Percentiles rank a stretch among this genome's conserved stretches.
Conservation (phyloP, 1,140 invertebrate species). For the Dinoponera quadriceps region DNA sequence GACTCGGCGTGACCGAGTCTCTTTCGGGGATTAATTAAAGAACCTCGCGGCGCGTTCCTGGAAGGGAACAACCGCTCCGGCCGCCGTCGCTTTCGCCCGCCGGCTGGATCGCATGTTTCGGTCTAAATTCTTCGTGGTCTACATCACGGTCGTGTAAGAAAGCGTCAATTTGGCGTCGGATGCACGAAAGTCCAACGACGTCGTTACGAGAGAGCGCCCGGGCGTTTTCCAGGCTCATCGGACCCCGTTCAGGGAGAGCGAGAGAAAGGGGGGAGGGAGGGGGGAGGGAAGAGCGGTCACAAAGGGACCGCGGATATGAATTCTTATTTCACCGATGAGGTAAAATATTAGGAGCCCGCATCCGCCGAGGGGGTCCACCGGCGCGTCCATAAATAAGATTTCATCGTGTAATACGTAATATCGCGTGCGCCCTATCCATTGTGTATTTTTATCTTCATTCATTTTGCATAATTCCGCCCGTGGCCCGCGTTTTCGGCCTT, state of each 20-base stretch:
- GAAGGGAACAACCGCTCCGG: not conserved
- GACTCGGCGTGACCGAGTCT: conserved; percentile 22
- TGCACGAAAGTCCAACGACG: conserved; percentile 8
- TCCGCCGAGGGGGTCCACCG: conserved; percentile 13
- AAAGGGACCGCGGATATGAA: conserved; percentile 71
- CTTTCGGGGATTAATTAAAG: conserved; percentile 52
- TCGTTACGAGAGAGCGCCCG: conserved; percentile 35
- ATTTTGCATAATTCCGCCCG: conserved; percentile 80
- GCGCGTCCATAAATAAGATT: conserved; percentile 80
- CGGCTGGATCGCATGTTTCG: conserved; percentile 18
- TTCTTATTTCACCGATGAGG: conserved; percentile 81
- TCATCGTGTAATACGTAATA: conserved; percentile 80
- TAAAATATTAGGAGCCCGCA: conserved; percentile 80
- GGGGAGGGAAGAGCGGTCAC: conserved; percentile 5
- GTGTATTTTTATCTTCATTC: conserved; percentile 80
- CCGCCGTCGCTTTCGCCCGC: not conserved
- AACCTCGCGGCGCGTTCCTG: conserved; percentile 37
- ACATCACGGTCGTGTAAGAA: conserved; percentile 30
- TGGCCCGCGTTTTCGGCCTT: conserved; percentile 40
- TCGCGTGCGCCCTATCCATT: conserved; percentile 75
- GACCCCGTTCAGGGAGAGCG: not conserved
- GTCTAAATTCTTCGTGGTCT: conserved; percentile 37
- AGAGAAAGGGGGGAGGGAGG: not conserved
- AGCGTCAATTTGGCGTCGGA: conserved; percentile 44
- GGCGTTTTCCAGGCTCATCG: conserved; percentile 46